phyloP scores from a whole-genome alignment of 2,113 vertebrate genomes.

The Stomatorhinus ivindoensis region DNA sequence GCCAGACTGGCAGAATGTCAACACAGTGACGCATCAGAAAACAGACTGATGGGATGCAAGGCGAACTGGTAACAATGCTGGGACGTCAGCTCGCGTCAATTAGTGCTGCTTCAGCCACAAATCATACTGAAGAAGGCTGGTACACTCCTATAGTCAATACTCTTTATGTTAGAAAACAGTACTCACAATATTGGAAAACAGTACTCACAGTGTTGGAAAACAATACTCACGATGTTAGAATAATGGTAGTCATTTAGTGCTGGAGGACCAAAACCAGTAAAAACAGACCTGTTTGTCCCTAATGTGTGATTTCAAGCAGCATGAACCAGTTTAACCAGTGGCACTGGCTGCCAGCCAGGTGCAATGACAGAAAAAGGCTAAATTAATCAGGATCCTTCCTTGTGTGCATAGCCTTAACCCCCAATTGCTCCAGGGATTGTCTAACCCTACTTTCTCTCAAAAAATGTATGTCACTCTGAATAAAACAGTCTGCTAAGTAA shows the following conservation, averaged over 20 bases:
- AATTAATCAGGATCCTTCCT: not conserved
- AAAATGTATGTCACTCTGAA: not conserved
- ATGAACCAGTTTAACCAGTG: not conserved
- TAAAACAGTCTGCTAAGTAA: not conserved
- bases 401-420: not conserved
- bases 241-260: not conserved
- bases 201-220: not conserved
- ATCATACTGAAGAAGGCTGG: not conserved
- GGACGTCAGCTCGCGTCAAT: not conserved
- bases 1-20: conserved; percentile 1
- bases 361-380: not conserved
- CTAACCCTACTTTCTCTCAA: not conserved
- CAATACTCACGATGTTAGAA: not conserved
- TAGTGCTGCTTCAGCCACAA: not conserved
- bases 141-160: not conserved
- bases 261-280: not conserved
- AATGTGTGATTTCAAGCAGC: not conserved
- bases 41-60: not conserved
- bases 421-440: not conserved
- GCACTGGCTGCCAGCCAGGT: not conserved
- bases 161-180: not conserved
- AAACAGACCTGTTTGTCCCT: not conserved
- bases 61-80: not conserved
- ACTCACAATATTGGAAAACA: not conserved
- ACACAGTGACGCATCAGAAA: not conserved